Percentiles rank a stretch among this genome's conserved stretches.
phyloP scores from a whole-genome alignment of 2,113 vertebrate species.

The Myocastor coypus region DNA sequence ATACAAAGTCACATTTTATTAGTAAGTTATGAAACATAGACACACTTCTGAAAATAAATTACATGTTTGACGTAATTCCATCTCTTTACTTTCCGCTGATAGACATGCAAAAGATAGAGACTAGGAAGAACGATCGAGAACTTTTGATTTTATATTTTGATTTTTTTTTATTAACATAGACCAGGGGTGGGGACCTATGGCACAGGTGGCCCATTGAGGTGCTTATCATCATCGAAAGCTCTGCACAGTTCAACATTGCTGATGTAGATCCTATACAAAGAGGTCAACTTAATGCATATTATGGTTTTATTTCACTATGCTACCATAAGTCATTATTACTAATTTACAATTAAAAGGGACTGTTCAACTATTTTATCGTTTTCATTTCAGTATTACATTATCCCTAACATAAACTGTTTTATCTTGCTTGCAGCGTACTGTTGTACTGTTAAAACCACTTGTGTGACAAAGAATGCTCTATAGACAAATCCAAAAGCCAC shows the following conservation, averaged over 20 bases:
- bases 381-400: background rate
- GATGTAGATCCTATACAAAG: background rate
- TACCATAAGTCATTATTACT: background rate
- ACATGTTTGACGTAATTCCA: slow-evolving; percentile 7
- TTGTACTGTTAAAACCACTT: background rate
- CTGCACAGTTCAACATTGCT: background rate
- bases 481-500: background rate
- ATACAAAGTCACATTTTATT: slow-evolving; percentile 40
- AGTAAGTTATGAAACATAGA: background rate
- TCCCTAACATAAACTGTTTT: background rate
- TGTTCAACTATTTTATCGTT: background rate
- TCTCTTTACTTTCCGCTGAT: background rate
- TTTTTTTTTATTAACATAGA: background rate
- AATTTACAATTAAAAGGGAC: background rate
- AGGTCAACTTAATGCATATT: background rate
- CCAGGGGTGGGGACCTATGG: background rate
- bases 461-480: background rate
- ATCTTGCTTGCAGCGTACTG: background rate
- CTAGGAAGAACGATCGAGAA: slow-evolving; percentile 3
- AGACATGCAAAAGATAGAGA: background rate
- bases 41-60: slow-evolving; percentile 8
- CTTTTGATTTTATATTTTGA: slow-evolving; percentile 38
- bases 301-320: background rate
- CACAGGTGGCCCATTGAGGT: background rate
- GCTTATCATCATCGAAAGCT: background rate